Conservation (phyloP, 1,140 invertebrate genomes). For the Eurosta solidaginis region DNA sequence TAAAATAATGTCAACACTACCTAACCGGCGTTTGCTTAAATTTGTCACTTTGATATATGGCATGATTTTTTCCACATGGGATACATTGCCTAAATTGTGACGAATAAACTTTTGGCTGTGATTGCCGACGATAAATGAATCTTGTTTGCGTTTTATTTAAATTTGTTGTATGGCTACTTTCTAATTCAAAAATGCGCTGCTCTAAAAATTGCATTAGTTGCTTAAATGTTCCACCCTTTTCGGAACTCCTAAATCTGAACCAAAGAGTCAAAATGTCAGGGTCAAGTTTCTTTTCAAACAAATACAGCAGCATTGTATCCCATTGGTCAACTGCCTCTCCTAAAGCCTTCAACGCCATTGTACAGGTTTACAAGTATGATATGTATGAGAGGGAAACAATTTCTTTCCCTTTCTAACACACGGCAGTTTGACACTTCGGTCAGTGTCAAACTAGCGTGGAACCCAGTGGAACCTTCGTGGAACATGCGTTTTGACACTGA, state of each 20-base stretch:
- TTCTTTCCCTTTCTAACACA: too few relatives aligned
- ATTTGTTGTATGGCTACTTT: background rate
- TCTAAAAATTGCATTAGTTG: background rate
- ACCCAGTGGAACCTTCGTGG: too few relatives aligned
- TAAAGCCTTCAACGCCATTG: background rate
- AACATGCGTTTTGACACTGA: too few relatives aligned
- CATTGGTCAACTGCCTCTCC: background rate
- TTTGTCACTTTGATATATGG: background rate
- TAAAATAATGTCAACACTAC: background rate
- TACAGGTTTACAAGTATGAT: too few relatives aligned
- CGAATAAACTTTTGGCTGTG: background rate
- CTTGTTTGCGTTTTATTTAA: background rate
- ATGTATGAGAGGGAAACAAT: too few relatives aligned
- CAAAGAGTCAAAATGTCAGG: background rate
- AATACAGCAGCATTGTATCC: background rate
- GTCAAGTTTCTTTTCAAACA: background rate
- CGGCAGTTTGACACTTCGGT: too few relatives aligned
- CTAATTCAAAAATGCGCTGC: background rate
- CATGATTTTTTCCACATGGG: background rate
- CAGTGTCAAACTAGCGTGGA: too few relatives aligned
- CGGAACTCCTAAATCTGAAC: background rate
- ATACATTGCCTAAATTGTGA: background rate
- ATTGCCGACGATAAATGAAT: background rate
- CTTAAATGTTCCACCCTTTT: background rate
- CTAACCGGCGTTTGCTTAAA: background rate